These are phyloP conservation scores for Noctuana brunneofusca DNA, from an alignment of 2,888 invertebrate species.

Conservation along the genomic window DNA sequence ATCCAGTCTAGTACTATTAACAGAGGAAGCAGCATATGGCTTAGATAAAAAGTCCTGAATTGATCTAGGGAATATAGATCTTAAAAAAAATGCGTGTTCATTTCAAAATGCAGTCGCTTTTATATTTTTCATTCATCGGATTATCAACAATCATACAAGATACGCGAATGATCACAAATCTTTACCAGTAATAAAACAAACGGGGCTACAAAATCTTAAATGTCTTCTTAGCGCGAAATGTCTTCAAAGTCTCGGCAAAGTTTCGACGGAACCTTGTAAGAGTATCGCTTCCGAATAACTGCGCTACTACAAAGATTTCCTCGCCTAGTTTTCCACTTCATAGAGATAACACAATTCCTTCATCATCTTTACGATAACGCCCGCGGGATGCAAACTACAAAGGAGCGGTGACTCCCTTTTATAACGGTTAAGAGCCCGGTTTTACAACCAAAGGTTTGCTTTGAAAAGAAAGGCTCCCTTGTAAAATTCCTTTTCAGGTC, in stretches of 20 bases:
- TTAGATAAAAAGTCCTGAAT: no score
- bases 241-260: neutral
- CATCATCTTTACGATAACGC: slow-evolving; percentile 56
- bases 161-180: neutral
- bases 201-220: neutral
- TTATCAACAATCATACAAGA: neutral
- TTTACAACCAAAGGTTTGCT: slow-evolving; percentile 68
- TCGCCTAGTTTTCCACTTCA: slow-evolving; percentile 27
- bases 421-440: slow-evolving; percentile 62
- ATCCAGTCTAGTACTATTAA: no score
- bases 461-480: slow-evolving; percentile 74
- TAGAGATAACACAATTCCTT: slow-evolving; percentile 33
- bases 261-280: neutral
- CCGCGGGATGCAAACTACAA: slow-evolving; percentile 61
- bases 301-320: slow-evolving; percentile 7
- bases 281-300: neutral
- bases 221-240: slow-evolving; percentile 3
- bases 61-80: no score
- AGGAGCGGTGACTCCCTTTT: slow-evolving; percentile 46
- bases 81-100: neutral
- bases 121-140: neutral
- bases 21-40: no score
- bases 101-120: neutral
- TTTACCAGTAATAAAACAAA: neutral
- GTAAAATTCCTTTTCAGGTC: slow-evolving; percentile 77